Evolutionary conservation across 2,797 vertebrate genomes (phyloP).

Genomic region (Cyprinella venusta): DNA sequence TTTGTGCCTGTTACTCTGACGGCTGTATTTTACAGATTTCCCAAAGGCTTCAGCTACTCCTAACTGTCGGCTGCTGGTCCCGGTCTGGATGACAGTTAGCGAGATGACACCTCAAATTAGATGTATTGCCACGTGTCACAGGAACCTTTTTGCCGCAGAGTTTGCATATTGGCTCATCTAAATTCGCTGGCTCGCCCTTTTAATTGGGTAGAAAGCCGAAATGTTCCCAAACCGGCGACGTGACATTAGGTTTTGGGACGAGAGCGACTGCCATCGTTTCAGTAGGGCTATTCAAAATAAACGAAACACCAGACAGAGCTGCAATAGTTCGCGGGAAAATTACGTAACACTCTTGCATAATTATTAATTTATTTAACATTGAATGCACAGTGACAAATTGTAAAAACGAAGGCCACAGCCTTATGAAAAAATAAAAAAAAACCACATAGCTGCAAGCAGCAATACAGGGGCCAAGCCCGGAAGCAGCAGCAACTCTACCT

Average conservation of each 20-base stretch:
- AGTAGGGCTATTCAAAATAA: too few relatives aligned
- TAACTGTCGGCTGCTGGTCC: not conserved
- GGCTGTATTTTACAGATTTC: slow-evolving; percentile 16
- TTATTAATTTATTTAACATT: slow-evolving; percentile 1
- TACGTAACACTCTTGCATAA: not conserved
- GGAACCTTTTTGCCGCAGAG: slow-evolving; percentile 5
- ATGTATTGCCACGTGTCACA: slow-evolving; percentile 26
- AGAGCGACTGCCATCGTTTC: too few relatives aligned
- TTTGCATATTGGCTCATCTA: slow-evolving; percentile 40
- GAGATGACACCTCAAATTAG: slow-evolving; percentile 34
- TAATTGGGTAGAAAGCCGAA: slow-evolving; percentile 35
- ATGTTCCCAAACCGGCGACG: too few relatives aligned
- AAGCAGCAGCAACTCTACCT: too few relatives aligned
- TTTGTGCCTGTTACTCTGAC: slow-evolving; percentile 33
- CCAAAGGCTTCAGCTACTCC: slow-evolving; percentile 18
- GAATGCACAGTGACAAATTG: not conserved
- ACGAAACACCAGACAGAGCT: too few relatives aligned
- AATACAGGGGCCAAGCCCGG: too few relatives aligned
- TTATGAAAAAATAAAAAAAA: not conserved
- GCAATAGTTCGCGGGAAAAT: too few relatives aligned
- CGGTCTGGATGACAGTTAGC: slow-evolving; percentile 24
- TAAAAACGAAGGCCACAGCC: not conserved
- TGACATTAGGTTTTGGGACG: too few relatives aligned
- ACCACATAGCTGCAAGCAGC: too few relatives aligned
- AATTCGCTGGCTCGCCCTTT: slow-evolving; percentile 36